Evolutionary conservation across 2,888 invertebrate species (phyloP).

Genomic region (Ormyrus nitidulus): DNA sequence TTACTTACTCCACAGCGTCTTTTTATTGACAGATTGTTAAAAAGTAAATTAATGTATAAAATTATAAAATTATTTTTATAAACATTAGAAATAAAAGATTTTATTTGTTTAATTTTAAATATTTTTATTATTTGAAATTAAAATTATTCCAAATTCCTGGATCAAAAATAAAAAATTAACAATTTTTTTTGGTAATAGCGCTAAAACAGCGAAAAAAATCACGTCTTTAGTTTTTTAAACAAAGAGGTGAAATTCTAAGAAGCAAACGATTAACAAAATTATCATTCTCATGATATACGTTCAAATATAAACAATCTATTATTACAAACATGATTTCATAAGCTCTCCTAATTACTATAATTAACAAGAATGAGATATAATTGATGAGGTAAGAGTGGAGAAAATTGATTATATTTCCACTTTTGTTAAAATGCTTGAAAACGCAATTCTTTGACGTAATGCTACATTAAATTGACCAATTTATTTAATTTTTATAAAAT

Average conservation of each 20-base stretch:
- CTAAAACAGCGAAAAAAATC: slow-evolving; percentile 14
- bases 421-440: too few species aligned
- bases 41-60: slow-evolving; percentile 13
- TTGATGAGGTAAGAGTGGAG: slow-evolving; percentile 11
- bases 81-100: slow-evolving; percentile 17
- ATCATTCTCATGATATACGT: background rate
- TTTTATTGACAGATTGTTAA: background rate
- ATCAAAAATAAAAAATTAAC: slow-evolving; percentile 38
- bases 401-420: too few species aligned
- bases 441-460: too few species aligned
- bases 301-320: background rate
- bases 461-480: too few species aligned
- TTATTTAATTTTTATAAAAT: too few species aligned
- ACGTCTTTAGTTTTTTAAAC: slow-evolving; percentile 16
- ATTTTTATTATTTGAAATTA: slow-evolving; percentile 27
- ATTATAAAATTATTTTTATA: slow-evolving; percentile 9
- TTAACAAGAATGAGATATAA: slow-evolving; percentile 6
- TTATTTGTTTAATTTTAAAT: slow-evolving; percentile 14
- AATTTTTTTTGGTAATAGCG: slow-evolving; percentile 38
- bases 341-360: slow-evolving; percentile 15
- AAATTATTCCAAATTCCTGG: slow-evolving; percentile 20
- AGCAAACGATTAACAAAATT: background rate
- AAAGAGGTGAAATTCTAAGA: slow-evolving; percentile 19
- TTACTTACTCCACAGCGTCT: background rate
- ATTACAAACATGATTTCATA: slow-evolving; percentile 18